Evolutionary conservation across 2,113 vertebrate genomes (phyloP).

Genomic region (Eulemur macaco): DNA sequence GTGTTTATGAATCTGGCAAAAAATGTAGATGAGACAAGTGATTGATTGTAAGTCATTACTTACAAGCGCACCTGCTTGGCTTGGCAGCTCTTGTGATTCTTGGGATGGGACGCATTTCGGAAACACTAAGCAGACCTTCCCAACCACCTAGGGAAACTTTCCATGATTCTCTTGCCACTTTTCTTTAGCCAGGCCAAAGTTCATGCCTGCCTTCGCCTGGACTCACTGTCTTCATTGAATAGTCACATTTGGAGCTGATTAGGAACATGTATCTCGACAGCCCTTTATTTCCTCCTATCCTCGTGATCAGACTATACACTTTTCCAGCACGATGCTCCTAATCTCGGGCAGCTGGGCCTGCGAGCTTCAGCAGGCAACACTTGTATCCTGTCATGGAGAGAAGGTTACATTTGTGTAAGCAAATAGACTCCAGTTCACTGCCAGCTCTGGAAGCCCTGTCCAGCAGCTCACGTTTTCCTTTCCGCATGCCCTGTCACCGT

Average conservation of each 20-base stretch:
- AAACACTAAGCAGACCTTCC: background rate
- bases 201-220: background rate
- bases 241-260: background rate
- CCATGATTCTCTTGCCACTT: background rate
- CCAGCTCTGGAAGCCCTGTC: background rate
- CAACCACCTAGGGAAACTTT: rapidly evolving
- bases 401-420: background rate
- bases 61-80: background rate
- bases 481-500: background rate
- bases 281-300: background rate
- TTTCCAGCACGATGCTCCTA: rapidly evolving
- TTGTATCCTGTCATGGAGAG: background rate
- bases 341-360: background rate
- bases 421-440: background rate
- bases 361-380: background rate
- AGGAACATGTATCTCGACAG: background rate
- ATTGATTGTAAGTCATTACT: background rate
- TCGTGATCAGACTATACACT: rapidly evolving
- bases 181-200: background rate
- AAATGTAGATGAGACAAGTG: background rate
- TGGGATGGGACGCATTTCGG: background rate
- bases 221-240: background rate
- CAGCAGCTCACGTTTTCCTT: background rate
- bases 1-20: background rate
- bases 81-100: background rate